phyloP scores from a whole-genome alignment of 1,140 invertebrate genomes.

The Bombus soroeensis region DNA sequence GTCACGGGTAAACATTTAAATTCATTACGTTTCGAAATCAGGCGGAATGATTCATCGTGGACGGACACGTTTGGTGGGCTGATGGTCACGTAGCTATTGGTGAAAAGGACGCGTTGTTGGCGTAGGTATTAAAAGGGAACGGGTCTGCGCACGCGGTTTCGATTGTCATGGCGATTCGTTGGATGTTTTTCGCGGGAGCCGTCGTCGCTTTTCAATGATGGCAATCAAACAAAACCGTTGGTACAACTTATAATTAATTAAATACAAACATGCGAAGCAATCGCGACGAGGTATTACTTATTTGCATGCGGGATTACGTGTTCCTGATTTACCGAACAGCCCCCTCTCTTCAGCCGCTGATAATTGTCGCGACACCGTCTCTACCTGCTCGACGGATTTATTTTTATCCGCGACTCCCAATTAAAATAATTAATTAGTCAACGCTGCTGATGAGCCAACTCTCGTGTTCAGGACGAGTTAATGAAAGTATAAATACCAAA shows the following conservation, averaged over 20 bases:
- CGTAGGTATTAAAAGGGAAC: constrained; percentile 48
- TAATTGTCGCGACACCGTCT: constrained; percentile 49
- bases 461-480: not conserved
- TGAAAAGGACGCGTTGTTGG: constrained; percentile 65
- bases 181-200: constrained; percentile 23
- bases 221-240: constrained; percentile 56
- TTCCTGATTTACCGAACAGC: constrained; percentile 48
- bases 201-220: constrained; percentile 42
- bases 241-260: constrained; percentile 64
- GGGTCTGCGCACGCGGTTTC: not conserved
- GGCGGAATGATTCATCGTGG: constrained; percentile 64
- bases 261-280: constrained; percentile 64
- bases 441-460: not conserved
- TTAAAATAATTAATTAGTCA: constrained; percentile 31
- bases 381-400: too few species aligned
- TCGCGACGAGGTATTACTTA: constrained; percentile 59
- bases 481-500: not conserved
- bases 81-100: constrained; percentile 55
- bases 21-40: constrained; percentile 66
- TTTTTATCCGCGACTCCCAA: constrained; percentile 17
- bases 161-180: not conserved
- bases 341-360: not conserved
- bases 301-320: constrained; percentile 58
- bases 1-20: constrained; percentile 63
- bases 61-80: not conserved